A percentile compares a stretch with the other conserved stretches of the same genome.
Conservation (phyloP, 2,888 invertebrate species). For the Rhopalosiphum nymphaeae region DNA sequence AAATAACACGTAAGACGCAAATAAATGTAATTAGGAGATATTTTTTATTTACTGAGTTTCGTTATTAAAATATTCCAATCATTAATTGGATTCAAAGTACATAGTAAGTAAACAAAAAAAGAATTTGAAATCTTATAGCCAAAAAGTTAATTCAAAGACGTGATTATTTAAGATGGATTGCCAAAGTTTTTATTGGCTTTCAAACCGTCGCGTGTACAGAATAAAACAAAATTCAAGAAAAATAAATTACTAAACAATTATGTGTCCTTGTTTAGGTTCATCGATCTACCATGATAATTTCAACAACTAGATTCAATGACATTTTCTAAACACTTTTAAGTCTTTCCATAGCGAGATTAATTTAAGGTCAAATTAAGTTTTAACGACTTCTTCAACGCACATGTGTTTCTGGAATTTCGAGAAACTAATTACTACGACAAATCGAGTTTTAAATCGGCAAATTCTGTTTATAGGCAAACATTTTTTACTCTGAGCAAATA, state of each 20-base stretch:
- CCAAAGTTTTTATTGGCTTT: neutral
- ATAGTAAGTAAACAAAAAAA: neutral
- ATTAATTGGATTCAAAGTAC: neutral
- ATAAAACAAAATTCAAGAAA: neutral
- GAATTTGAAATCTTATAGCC: neutral
- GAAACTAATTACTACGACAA: neutral
- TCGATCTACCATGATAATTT: neutral
- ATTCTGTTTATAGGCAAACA: neutral
- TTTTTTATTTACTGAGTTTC: neutral
- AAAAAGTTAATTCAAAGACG: neutral
- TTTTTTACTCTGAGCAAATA: neutral
- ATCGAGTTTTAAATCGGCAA: neutral
- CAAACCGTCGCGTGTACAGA: neutral
- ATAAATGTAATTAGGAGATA: neutral
- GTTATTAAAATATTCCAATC: neutral
- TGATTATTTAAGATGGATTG: neutral
- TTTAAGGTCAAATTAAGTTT: neutral
- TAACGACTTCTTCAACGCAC: neutral
- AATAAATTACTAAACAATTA: neutral
- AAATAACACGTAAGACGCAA: neutral
- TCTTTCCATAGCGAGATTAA: neutral
- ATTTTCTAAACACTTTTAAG: neutral
- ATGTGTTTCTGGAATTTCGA: neutral
- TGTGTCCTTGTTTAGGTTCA: neutral
- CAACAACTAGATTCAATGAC: neutral